Conservation (phyloP, 2,113 vertebrate species). For the Puffinus mauretanicus region DNA sequence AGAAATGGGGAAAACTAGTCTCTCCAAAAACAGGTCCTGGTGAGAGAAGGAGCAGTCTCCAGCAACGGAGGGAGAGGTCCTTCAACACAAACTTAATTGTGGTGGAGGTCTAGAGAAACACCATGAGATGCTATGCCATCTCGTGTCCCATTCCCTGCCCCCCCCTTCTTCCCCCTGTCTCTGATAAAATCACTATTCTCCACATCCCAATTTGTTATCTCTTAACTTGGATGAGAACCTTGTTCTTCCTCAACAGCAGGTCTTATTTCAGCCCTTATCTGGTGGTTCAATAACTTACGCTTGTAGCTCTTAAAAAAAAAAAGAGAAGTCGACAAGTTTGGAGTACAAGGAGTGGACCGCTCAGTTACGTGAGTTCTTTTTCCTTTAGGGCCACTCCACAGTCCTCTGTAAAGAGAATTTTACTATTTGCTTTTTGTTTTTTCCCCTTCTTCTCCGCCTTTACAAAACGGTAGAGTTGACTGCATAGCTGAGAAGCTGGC, state of each 20-base stretch:
- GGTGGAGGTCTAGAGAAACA: background rate
- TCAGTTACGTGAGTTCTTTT: background rate
- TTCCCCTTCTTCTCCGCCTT: background rate
- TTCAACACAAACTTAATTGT: background rate
- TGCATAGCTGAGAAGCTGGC: background rate
- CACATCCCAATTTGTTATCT: background rate
- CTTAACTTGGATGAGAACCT: background rate
- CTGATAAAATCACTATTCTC: background rate
- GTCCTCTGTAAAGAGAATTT: background rate
- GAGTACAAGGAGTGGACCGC: background rate
- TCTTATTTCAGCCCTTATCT: background rate
- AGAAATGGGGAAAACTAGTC: background rate
- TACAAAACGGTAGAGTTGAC: background rate
- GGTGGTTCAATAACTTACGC: background rate
- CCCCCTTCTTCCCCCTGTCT: background rate
- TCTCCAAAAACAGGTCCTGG: background rate
- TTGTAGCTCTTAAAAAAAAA: background rate
- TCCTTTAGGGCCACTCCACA: background rate
- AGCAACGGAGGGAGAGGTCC: background rate
- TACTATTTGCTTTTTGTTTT: background rate
- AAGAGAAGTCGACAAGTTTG: background rate
- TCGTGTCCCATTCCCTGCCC: rapidly evolving
- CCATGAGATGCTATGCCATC: background rate
- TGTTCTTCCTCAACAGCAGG: background rate
- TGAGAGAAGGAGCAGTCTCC: background rate